Evolutionary conservation across 2,113 vertebrate species (phyloP).

Genomic region (Larimichthys crocea): DNA sequence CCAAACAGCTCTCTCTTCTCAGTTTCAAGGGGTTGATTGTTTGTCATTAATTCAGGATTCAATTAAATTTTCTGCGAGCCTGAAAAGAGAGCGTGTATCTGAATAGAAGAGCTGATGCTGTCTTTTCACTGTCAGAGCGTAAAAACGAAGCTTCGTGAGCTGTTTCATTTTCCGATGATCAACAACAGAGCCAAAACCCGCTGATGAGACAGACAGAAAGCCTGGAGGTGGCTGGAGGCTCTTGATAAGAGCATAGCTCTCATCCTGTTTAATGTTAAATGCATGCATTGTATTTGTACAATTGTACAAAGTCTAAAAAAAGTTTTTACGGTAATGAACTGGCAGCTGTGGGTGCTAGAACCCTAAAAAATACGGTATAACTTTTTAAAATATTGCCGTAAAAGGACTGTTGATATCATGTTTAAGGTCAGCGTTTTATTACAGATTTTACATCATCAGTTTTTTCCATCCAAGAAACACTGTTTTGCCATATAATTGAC

Average conservation of each 20-base stretch:
- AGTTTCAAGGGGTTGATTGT: conserved; percentile 8
- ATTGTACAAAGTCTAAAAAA: not conserved
- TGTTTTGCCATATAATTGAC: too few species aligned
- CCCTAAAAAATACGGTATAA: too few species aligned
- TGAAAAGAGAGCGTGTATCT: conserved; percentile 23
- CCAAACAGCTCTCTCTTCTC: conserved; percentile 12
- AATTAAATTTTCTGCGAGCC: conserved; percentile 9
- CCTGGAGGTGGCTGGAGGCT: conserved; percentile 44
- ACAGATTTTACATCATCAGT: too few species aligned
- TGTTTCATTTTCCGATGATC: conserved; percentile 33
- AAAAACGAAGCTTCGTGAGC: conserved; percentile 33
- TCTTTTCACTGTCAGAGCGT: conserved; percentile 34
- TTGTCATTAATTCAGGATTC: conserved; percentile 34
- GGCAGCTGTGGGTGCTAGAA: too few species aligned
- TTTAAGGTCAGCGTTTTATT: too few species aligned
- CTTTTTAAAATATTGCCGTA: too few species aligned
- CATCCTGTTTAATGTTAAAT: conserved; percentile 35
- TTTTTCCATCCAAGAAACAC: too few species aligned
- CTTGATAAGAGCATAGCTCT: conserved; percentile 40
- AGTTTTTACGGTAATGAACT: too few species aligned
- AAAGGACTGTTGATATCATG: too few species aligned
- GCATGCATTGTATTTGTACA: conserved; percentile 42
- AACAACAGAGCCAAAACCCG: conserved; percentile 42
- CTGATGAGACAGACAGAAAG: conserved; percentile 46
- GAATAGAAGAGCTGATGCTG: conserved; percentile 22